phyloP scores from a whole-genome alignment of 2,113 vertebrate genomes.

The Empidonax alnorum region DNA sequence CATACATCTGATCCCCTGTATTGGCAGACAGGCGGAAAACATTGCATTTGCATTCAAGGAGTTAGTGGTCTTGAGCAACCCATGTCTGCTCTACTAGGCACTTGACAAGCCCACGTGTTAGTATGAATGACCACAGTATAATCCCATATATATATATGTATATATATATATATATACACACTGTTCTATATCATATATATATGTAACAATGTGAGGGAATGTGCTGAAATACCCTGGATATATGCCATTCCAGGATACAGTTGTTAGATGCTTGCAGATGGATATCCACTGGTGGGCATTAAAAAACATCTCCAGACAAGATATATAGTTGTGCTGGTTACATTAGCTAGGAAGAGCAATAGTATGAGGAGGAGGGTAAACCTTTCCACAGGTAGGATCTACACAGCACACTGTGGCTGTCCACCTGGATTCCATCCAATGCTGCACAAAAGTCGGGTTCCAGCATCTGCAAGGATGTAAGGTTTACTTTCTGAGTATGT shows the following conservation, averaged over 20 bases:
- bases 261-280: neutral
- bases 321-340: neutral
- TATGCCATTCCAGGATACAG: neutral
- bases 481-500: neutral
- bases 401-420: fast-evolving
- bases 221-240: neutral
- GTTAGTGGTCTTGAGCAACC: neutral
- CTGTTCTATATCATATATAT: neutral
- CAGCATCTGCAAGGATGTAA: neutral
- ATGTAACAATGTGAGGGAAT: neutral
- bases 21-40: neutral
- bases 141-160: neutral
- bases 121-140: neutral
- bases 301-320: neutral
- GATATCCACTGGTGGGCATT: neutral
- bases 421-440: neutral
- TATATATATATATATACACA: too few relatives aligned
- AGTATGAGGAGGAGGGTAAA: neutral
- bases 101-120: neutral
- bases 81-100: neutral
- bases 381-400: neutral
- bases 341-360: neutral
- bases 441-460: neutral
- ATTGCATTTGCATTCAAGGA: neutral
- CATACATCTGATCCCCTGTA: neutral